Evolutionary conservation across 2,888 invertebrate genomes (phyloP).

Genomic region (Cataglyphis cursor): DNA sequence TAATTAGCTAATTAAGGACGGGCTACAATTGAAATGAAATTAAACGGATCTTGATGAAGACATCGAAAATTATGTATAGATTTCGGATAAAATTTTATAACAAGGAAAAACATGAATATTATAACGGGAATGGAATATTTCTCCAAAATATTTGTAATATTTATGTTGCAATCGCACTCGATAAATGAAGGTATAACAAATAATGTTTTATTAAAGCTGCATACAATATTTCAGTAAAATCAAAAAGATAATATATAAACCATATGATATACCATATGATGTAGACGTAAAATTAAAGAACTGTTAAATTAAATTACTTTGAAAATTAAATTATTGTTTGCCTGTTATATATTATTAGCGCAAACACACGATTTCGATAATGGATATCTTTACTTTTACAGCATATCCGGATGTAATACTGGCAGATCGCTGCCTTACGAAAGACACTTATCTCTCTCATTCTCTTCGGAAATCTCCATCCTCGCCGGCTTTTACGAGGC

Average conservation of each 20-base stretch:
- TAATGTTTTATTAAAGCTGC: background rate
- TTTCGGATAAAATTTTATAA: background rate
- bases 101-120: background rate
- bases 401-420: background rate
- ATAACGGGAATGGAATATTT: background rate
- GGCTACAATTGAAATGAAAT: background rate
- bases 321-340: no score
- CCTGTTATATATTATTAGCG: background rate
- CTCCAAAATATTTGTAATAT: background rate
- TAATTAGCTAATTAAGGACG: slow-evolving; percentile 73
- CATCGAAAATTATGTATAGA: background rate
- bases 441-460: slow-evolving; percentile 10
- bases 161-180: background rate
- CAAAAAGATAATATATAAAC: background rate
- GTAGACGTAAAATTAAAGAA: background rate
- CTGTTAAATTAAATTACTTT: background rate
- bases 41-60: background rate
- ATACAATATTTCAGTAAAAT: background rate
- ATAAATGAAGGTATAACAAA: background rate
- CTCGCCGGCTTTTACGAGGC: slow-evolving; percentile 76
- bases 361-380: background rate
- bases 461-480: slow-evolving; percentile 60
- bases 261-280: no score
- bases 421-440: background rate
- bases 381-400: slow-evolving; percentile 5